phyloP scores from a whole-genome alignment of 2,113 vertebrate species.

The Piaya cayana region DNA sequence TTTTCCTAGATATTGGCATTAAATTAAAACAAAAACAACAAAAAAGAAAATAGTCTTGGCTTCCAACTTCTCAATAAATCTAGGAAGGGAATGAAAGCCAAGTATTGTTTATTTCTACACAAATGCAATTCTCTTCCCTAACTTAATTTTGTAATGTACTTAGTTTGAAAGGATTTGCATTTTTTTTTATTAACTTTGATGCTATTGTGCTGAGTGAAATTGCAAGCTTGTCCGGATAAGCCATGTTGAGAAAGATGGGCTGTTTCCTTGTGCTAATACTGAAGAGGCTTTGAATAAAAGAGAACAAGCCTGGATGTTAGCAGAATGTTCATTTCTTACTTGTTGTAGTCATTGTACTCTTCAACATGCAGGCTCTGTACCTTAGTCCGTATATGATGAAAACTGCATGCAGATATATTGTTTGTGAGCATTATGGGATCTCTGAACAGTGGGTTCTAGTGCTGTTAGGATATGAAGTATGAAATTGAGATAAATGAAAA shows the following conservation, averaged over 20 bases:
- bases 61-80: conserved; percentile 60
- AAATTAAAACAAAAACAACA: conserved; percentile 7
- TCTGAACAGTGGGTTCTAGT: neutral
- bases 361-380: neutral
- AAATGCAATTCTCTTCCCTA: conserved; percentile 45
- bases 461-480: neutral
- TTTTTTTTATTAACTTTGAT: conserved; percentile 6
- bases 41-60: conserved; percentile 1
- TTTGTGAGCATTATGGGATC: neutral
- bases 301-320: neutral
- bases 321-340: neutral
- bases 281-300: conserved; percentile 17
- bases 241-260: neutral
- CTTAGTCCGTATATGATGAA: neutral
- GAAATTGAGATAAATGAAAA: neutral
- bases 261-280: conserved; percentile 20
- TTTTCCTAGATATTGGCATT: conserved; percentile 51
- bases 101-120: conserved; percentile 59
- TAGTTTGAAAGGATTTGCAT: conserved; percentile 13
- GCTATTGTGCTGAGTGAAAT: conserved; percentile 12
- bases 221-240: conserved; percentile 39
- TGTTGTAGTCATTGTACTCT: neutral
- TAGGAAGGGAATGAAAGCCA: conserved; percentile 42
- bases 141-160: conserved; percentile 52
- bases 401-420: neutral